These are phyloP conservation scores for Allygus modestus DNA, from an alignment of 2,888 invertebrate genomes.

Conservation along the genomic window DNA sequence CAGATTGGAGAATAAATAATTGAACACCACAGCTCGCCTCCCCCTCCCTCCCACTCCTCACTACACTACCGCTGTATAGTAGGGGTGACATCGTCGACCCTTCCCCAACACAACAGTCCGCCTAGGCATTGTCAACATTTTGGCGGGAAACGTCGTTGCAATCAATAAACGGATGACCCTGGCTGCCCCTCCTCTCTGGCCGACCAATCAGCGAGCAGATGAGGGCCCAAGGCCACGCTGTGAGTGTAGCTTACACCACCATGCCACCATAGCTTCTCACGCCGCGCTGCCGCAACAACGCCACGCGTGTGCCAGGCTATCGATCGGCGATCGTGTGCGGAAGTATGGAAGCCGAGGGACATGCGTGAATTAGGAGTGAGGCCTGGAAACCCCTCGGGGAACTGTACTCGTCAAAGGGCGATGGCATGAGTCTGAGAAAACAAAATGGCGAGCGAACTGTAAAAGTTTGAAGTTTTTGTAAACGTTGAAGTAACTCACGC, in stretches of 20 bases:
- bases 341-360: no score
- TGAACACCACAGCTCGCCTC: no score
- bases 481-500: no score
- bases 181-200: slow-evolving; percentile 25
- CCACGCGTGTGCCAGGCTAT: no score
- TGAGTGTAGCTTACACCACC: not conserved
- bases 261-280: not conserved
- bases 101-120: not conserved
- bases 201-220: slow-evolving; percentile 35
- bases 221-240: slow-evolving; percentile 23
- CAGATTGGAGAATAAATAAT: no score
- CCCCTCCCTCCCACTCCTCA: not conserved
- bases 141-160: slow-evolving; percentile 33
- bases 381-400: no score
- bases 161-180: slow-evolving; percentile 55
- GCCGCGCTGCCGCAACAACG: not conserved
- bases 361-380: no score
- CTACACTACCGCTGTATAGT: not conserved
- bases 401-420: no score
- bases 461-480: no score
- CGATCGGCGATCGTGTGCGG: no score
- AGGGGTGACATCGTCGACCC: not conserved
- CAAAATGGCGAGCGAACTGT: no score
- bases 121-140: slow-evolving; percentile 25
- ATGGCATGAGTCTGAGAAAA: no score